phyloP scores from a whole-genome alignment of 2,888 invertebrate species.

The Microplitis deprimator region DNA sequence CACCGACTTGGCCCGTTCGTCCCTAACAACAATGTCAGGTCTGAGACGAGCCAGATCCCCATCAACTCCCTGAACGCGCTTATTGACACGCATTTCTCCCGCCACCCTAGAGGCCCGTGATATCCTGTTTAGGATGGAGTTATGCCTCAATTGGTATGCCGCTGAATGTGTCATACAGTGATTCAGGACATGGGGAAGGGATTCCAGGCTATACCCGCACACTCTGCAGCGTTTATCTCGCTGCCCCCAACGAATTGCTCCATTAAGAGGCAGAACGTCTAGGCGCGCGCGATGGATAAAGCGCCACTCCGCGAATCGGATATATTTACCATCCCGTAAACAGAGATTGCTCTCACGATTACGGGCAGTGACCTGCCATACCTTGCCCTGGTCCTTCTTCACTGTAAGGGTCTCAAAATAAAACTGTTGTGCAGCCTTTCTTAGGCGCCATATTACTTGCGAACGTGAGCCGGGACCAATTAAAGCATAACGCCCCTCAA shows the following conservation, averaged over 20 bases:
- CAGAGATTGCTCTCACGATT: conserved; percentile 58
- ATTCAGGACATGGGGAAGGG: conserved; percentile 64
- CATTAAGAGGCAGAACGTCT: conserved; percentile 60
- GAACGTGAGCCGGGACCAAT: conserved; percentile 41
- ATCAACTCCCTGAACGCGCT: conserved; percentile 33
- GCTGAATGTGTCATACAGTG: conserved; percentile 60
- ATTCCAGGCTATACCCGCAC: conserved; percentile 57
- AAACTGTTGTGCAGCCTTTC: conserved; percentile 16
- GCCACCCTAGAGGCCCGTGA: conserved; percentile 43
- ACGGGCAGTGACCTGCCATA: conserved; percentile 44
- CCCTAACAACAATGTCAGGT: conserved; percentile 50
- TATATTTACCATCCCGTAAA: conserved; percentile 51
- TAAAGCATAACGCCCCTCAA: not conserved
- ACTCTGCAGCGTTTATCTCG: conserved; percentile 51
- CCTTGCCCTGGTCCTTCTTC: conserved; percentile 59
- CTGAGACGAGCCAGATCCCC: conserved; percentile 38
- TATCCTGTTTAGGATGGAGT: conserved; percentile 52
- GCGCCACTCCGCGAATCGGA: conserved; percentile 66
- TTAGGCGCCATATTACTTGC: conserved; percentile 18
- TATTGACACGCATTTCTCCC: conserved; percentile 45
- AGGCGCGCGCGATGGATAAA: conserved; percentile 65
- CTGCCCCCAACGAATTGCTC: conserved; percentile 41
- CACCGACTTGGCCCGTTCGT: conserved; percentile 49
- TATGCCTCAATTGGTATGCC: conserved; percentile 55
- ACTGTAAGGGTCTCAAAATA: conserved; percentile 28